These are phyloP conservation scores for Cromileptes altivelis DNA, from an alignment of 2,113 vertebrate species.

Conservation along the genomic window DNA sequence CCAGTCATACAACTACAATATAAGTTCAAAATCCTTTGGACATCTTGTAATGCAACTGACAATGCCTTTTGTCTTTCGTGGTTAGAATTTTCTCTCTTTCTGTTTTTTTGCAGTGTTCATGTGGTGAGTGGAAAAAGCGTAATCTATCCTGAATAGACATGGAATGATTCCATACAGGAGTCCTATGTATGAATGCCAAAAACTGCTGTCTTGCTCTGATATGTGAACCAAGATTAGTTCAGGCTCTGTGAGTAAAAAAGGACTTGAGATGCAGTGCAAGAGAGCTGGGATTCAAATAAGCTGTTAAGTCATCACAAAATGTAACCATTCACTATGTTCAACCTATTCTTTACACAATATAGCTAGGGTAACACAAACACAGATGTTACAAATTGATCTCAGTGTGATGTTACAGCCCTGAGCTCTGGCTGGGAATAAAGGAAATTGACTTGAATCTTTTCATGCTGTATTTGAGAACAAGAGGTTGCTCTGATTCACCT, in stretches of 20 bases:
- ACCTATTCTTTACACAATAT: constrained; percentile 24
- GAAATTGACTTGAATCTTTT: constrained; percentile 74
- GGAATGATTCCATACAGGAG: constrained; percentile 15
- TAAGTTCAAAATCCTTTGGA: neutral
- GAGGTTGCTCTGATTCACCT: constrained; percentile 67
- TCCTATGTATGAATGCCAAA: neutral
- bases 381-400: constrained; percentile 60
- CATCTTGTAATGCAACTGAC: neutral
- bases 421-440: constrained; percentile 49
- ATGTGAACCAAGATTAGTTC: constrained; percentile 8
- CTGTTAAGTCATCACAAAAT: constrained; percentile 33
- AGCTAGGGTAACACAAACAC: constrained; percentile 41
- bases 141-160: neutral
- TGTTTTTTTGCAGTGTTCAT: neutral
- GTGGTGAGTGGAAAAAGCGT: neutral
- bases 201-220: neutral
- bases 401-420: constrained; percentile 51
- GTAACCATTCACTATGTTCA: neutral
- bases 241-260: neutral
- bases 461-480: constrained; percentile 74
- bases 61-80: too few relatives aligned
- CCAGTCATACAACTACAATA: neutral
- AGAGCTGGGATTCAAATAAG: constrained; percentile 16
- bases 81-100: too few relatives aligned
- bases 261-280: neutral